Conservation (phyloP, 2,113 vertebrate genomes). For the Tachysurus fulvidraco region DNA sequence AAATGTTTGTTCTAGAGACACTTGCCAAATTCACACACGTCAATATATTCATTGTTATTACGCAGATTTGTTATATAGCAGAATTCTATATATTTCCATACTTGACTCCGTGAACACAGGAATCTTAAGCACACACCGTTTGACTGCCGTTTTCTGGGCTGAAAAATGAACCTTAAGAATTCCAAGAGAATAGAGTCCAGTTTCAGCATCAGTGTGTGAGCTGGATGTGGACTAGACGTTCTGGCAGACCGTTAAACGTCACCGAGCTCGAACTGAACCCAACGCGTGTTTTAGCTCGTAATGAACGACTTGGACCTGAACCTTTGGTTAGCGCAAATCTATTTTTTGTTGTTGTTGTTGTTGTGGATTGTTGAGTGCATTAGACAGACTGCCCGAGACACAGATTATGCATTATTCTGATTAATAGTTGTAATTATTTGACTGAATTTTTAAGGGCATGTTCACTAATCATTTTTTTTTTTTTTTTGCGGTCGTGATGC, state of each 20-base stretch:
- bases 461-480: not conserved
- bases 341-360: not conserved
- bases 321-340: not conserved
- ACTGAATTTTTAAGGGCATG: not conserved
- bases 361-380: not conserved
- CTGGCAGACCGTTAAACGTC: not conserved
- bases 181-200: not conserved
- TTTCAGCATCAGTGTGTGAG: not conserved
- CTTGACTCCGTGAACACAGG: not conserved
- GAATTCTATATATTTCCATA: not conserved
- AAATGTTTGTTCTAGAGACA: not conserved
- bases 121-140: slow-evolving; percentile 9
- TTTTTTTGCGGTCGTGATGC: slow-evolving; percentile 9
- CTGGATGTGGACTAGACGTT: not conserved
- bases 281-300: not conserved
- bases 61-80: not conserved
- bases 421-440: not conserved
- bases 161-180: not conserved
- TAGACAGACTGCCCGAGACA: not conserved
- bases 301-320: not conserved
- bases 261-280: not conserved
- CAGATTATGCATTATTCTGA: not conserved
- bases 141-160: not conserved
- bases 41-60: not conserved
- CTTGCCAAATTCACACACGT: slow-evolving; percentile 6